Conservation (phyloP, 1,140 invertebrate genomes). For the Drosophila tropicalis region DNA sequence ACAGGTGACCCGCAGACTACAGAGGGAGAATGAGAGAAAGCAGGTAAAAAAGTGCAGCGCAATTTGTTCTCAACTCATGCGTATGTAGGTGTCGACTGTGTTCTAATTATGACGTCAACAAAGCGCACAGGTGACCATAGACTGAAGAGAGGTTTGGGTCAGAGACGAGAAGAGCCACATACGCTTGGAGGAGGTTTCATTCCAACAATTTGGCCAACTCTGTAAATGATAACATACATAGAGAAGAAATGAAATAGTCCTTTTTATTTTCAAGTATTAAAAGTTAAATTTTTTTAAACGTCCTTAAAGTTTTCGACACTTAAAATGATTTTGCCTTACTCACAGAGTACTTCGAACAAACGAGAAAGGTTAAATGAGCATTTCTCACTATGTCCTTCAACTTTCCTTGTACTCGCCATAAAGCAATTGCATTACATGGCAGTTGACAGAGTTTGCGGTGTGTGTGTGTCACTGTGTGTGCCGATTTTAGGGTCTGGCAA, state of each 20-base stretch:
- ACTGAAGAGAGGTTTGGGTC: neutral
- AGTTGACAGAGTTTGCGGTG: constrained; percentile 22
- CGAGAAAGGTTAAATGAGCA: constrained; percentile 32
- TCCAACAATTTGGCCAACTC: no score
- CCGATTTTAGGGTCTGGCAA: constrained; percentile 35
- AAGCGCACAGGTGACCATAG: constrained; percentile 25
- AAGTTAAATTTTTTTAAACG: neutral
- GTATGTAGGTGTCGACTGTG: constrained; percentile 50
- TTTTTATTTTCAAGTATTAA: neutral
- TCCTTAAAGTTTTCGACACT: constrained; percentile 3
- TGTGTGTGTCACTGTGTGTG: constrained; percentile 26
- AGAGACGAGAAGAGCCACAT: neutral
- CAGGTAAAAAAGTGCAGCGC: constrained; percentile 50
- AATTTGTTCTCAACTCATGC: constrained; percentile 70
- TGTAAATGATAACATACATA: no score
- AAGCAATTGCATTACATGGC: constrained; percentile 42
- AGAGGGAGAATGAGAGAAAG: neutral
- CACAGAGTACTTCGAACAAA: neutral
- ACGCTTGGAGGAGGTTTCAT: neutral
- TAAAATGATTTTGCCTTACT: constrained; percentile 41
- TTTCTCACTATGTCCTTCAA: constrained; percentile 2
- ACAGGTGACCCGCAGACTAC: constrained; percentile 42
- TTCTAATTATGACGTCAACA: constrained; percentile 67
- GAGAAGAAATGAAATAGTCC: no score
- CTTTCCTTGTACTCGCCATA: neutral